Evolutionary conservation across 2,888 invertebrate species (phyloP), one percentile per base, ranked within the genome.

Genomic region (Stegophylla sp.): DNA sequence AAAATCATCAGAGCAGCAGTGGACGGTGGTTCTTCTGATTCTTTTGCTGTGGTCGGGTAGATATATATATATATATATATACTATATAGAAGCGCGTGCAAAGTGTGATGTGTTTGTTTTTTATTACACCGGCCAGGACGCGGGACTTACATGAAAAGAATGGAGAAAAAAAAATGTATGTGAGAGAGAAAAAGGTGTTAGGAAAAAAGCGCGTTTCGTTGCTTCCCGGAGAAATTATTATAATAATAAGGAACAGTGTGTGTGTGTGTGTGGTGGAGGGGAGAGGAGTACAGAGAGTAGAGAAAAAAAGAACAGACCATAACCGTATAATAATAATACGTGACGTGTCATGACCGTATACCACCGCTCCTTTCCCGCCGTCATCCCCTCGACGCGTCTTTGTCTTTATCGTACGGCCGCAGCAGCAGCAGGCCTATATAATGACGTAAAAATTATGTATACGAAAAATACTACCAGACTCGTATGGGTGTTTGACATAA

Each of bases 401-500:
- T 67, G 34, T 51, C 71, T 26, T 53, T 28, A 3, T 67, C 26
- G 9, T 43, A n/a, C 51, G 7, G 7, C 48, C 13, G 15, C 15
- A 48, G 48, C 51, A 51, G 56, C 23, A 20, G 23, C 56, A 20
- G 56, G 20, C 56, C 56, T 20, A 23, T 64, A 43, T 69, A 69
- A 69, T 51, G 69, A 69, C 34, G 34, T 53, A 51, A 69, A 69
- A 69, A 69, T 69, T 69, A 69, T 69, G 51, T 51, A 51, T 28
- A 51, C 67, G 43, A 45, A 45, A 45, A 28, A 45, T 17, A 23
- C n/a, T 34, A 34, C 34, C 34, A 34, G 34, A 7, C 7, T 34
- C 34, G 34, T 34, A 34, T 7, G 34, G 34, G 34, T 34, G 7
- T 34, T 5, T 34, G 34, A 34, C 34, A 34, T 5, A 7, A 34